Base-by-base conservation (phyloP, 2,888 invertebrate genomes). In the Patella caerulea region DNA sequence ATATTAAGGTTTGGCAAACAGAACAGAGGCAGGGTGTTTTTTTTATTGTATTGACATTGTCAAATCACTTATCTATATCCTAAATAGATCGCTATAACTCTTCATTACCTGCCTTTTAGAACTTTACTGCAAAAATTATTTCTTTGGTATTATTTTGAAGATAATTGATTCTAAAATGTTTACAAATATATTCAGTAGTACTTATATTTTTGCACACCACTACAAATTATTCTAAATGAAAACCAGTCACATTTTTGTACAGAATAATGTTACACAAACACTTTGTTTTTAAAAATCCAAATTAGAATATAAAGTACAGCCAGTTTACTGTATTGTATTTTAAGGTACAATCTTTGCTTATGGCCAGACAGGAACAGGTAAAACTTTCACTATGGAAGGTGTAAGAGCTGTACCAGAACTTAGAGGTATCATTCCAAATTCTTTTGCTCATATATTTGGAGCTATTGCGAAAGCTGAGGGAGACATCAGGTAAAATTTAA, bases 301-400 rank as follows among this genome's bases (percentile, higher is more conserved):
- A 56, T 56, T 17, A 17, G 56, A 15, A 15, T 56, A 56, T 56
- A 17, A 56, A n/a, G 56, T 56, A 7, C 7, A 56, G 65, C 11
- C 19, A 24, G 14, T 65, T 24, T 59, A 59, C 24, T 65, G 11
- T 72, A 14, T 73, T 77, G 65, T 73, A 78, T 75, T 80, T 85
- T 69, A 81, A 93, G 93, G 94, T 12, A 94, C 94, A 12, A 93
- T 94, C 77, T 94, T 94, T 90, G 94, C 94, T 0, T 94, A 94
- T 87, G 94, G 94, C 2, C 94, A 94, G 87, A 94, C 94, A 3
- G 99, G 99, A 24, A 99, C 99, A 0, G 99, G 99, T 12, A 99
- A 99, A 93, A 99, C 99, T 0, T 99, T 96, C 92, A 99, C 99
- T 0, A 99, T 99, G 99, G 96, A 98, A 1, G 99, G 99, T 0